Evolutionary conservation across 2,888 invertebrate genomes (phyloP).

Genomic region (Megaustenia siamemsis): DNA sequence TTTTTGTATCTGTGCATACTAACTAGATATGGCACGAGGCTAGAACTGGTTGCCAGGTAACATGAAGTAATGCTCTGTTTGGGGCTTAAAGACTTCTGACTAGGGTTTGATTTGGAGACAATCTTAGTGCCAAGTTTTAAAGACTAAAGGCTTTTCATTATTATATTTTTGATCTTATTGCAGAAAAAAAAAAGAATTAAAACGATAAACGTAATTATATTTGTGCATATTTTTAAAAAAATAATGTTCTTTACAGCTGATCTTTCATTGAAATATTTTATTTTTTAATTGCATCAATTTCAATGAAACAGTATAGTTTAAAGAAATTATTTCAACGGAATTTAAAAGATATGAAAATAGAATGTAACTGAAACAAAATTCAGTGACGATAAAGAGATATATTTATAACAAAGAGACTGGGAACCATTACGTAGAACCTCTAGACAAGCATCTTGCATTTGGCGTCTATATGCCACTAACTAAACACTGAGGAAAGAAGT

Average conservation of each 20-base stretch:
- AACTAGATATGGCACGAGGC: slow-evolving; percentile 38
- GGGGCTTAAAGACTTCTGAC: not conserved
- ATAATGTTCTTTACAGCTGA: too few relatives aligned
- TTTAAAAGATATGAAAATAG: not conserved
- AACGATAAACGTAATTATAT: too few relatives aligned
- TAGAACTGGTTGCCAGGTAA: slow-evolving; percentile 33
- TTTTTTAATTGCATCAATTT: too few relatives aligned
- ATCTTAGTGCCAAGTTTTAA: not conserved
- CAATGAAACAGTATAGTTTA: too few relatives aligned
- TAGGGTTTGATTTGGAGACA: slow-evolving; percentile 2
- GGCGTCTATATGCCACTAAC: slow-evolving; percentile 39
- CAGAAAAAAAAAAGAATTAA: not conserved
- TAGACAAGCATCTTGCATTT: slow-evolving; percentile 41
- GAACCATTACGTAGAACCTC: not conserved
- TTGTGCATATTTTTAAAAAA: too few relatives aligned
- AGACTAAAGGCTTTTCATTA: not conserved
- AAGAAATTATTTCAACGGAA: not conserved
- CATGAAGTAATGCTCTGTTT: slow-evolving; percentile 23
- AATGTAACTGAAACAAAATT: too few relatives aligned
- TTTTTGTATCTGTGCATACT: slow-evolving; percentile 38
- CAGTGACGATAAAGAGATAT: not conserved
- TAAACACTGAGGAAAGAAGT: not conserved
- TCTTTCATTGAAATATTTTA: too few relatives aligned
- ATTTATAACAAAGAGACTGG: too few relatives aligned
- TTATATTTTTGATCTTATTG: not conserved